Evolutionary conservation across 2,888 invertebrate genomes (phyloP).

Genomic region (Candidula unifasciata): DNA sequence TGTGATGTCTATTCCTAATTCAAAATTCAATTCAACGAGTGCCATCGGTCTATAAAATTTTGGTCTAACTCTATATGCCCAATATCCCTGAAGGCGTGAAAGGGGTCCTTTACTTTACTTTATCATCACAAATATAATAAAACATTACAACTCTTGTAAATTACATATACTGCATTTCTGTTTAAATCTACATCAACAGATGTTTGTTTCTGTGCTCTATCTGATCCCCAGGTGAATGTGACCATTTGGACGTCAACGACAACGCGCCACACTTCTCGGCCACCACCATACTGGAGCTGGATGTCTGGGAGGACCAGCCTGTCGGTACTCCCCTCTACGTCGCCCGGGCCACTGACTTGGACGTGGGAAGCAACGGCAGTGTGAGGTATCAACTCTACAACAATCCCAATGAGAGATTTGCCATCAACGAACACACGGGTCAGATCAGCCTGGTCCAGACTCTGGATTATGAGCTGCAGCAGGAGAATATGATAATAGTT

Average conservation of each 20-base stretch:
- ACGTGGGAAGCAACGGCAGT: slow-evolving; percentile 88
- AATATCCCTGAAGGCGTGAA: too few relatives aligned
- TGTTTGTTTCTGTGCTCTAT: background rate
- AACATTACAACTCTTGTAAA: too few relatives aligned
- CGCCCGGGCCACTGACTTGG: slow-evolving; percentile 91
- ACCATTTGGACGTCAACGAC: slow-evolving; percentile 95
- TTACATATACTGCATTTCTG: too few relatives aligned
- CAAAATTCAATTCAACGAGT: too few relatives aligned
- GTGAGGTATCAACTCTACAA: slow-evolving; percentile 86
- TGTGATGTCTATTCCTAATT: too few relatives aligned
- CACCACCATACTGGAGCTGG: slow-evolving; percentile 87
- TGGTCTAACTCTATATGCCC: too few relatives aligned
- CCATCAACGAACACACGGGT: slow-evolving; percentile 71
- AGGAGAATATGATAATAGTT: slow-evolving; percentile 86
- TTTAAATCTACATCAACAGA: too few relatives aligned
- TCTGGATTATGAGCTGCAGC: slow-evolving; percentile 93
- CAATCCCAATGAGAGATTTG: slow-evolving; percentile 87
- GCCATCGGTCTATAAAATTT: too few relatives aligned
- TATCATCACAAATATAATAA: too few relatives aligned
- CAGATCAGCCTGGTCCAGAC: slow-evolving; percentile 80
- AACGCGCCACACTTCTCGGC: slow-evolving; percentile 89
- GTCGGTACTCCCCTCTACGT: slow-evolving; percentile 90
- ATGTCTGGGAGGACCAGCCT: slow-evolving; percentile 93
- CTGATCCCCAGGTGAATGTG: slow-evolving; percentile 86
- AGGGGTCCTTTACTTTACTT: too few relatives aligned